phyloP scores from a whole-genome alignment of 2,113 vertebrate genomes.

The Hyla sarda region DNA sequence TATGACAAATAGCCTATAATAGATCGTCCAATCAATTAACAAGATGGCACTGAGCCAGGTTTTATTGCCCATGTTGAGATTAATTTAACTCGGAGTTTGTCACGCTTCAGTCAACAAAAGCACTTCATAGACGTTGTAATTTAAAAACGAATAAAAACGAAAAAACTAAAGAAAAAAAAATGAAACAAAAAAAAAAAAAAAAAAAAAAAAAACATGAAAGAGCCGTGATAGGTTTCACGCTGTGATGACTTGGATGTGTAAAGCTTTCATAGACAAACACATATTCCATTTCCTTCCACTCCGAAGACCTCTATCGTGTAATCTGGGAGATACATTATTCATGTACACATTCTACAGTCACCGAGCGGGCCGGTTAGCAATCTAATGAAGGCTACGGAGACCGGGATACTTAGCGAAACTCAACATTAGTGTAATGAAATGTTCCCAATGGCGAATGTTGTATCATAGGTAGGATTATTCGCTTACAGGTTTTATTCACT shows the following conservation, averaged over 20 bases:
- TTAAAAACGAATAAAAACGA: not conserved
- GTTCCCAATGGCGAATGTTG: not conserved
- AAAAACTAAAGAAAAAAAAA: not conserved
- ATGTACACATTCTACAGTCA: conserved; percentile 8
- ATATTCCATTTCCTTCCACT: conserved; percentile 37
- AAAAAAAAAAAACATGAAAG: conserved; percentile 19
- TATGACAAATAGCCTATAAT: conserved; percentile 41
- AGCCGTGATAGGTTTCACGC: conserved; percentile 44
- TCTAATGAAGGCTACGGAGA: conserved; percentile 32
- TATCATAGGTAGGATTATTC: not conserved
- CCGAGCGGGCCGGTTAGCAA: not conserved
- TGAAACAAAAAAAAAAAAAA: not conserved
- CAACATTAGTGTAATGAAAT: not conserved
- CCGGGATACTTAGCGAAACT: conserved; percentile 2
- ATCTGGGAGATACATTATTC: conserved; percentile 46
- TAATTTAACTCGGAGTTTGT: conserved; percentile 34
- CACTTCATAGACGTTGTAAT: conserved; percentile 31
- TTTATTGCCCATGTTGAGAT: conserved; percentile 38
- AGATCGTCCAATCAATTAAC: conserved; percentile 52
- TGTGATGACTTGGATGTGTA: conserved; percentile 35
- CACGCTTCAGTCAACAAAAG: conserved; percentile 48
- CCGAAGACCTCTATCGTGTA: conserved; percentile 31
- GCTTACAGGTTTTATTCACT: not conserved
- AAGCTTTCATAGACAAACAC: conserved; percentile 49
- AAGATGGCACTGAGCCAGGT: conserved; percentile 34